Evolutionary conservation across 2,113 vertebrate species (phyloP), one percentile per base, ranked within the genome.

Genomic region (Centropus unirufus): DNA sequence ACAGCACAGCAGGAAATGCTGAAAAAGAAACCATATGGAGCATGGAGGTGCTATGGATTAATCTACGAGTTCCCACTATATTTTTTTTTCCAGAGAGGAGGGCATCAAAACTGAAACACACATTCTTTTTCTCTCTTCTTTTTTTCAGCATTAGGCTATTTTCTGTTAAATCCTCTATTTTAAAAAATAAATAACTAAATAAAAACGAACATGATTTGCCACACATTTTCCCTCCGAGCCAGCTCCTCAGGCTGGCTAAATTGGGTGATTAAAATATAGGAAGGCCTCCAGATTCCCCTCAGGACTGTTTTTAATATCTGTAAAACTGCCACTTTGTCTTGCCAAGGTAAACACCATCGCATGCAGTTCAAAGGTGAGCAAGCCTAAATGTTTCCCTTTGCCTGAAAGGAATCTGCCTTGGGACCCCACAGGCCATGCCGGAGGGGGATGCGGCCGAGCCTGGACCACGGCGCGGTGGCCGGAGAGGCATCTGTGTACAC

Each of bases 221-320:
- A 93, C 91, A 79, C 59, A 1, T 93, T 96, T 96, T 95, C 94
- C 80, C 90, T 93, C 89, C 76, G 36, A 95, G 92, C 90, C 8
- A 1, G 79, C 82, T 96, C 94, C 78, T 96, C 89, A 9, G 78
- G 89, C 82, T 90, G 92, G 92, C 91, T 97, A 97, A 98, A 98
- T 97, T 97, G 83, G 95, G 97, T 96, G 96, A 96, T 96, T 96
- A 98, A 97, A 97, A 97, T 91, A 97, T 96, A 96, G 95, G 97
- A 98, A 97, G 94, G 98, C 97, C 96, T 97, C 96, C 96, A 97
- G 96, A 98, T 98, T 98, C 98, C 97, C 97, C 97, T 97, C 93
- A 98, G 98, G 98, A 98, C 98, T 98, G 98, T 99, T 99, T 99
- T 99, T 99, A 99, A 99, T 99, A 99, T 99, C 99, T 99, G 99